These are phyloP conservation scores for Cephus sareptanus DNA, from an alignment of 2,888 invertebrate genomes.

Conservation along the genomic window DNA sequence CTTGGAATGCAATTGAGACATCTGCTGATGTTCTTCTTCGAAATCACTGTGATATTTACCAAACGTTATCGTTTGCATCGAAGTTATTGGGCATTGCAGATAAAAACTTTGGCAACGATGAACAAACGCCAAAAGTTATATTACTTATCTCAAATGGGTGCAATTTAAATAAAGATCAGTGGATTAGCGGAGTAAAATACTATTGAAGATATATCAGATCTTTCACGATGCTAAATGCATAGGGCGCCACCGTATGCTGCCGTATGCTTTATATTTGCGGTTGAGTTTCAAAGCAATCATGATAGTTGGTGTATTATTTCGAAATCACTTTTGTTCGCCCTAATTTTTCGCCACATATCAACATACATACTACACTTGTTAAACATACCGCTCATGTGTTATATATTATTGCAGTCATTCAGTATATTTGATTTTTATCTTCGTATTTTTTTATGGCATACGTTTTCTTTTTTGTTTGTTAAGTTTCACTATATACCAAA, in stretches of 20 bases:
- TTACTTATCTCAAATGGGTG: not conserved
- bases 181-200: not conserved
- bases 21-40: no score
- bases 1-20: not conserved
- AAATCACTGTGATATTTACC: no score
- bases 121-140: not conserved
- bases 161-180: not conserved
- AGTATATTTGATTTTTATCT: not conserved
- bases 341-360: not conserved
- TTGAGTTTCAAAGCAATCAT: not conserved
- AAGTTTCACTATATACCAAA: constrained; percentile 67
- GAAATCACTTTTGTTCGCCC: not conserved
- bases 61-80: no score
- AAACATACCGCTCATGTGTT: not conserved
- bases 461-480: constrained; percentile 15
- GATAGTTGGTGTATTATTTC: not conserved
- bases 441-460: constrained; percentile 10
- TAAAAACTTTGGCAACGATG: not conserved
- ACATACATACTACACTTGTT: no score
- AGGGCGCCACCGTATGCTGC: not conserved
- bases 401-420: not conserved
- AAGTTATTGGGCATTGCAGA: no score
- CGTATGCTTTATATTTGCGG: not conserved
- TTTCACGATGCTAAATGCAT: not conserved
- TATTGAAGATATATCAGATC: not conserved